A percentile compares a stretch with the other conserved stretches of the same genome.
phyloP scores from a whole-genome alignment of 2,797 vertebrate genomes.

The Onychomys torridus region DNA sequence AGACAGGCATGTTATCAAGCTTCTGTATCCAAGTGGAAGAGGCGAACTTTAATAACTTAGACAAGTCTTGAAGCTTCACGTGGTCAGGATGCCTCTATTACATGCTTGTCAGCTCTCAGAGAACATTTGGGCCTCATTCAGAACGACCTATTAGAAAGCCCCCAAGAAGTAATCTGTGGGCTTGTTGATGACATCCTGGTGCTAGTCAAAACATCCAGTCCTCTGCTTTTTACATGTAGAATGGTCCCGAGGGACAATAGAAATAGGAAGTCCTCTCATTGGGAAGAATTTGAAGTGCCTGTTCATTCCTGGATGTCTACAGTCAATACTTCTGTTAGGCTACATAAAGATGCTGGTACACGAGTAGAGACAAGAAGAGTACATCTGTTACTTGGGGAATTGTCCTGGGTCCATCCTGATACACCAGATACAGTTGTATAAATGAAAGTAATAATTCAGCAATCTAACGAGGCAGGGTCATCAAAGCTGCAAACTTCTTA shows the following conservation, averaged over 20 bases:
- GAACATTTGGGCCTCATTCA: background rate
- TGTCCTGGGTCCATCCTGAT: background rate
- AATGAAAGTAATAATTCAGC: background rate
- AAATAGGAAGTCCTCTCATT: background rate
- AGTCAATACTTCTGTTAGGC: background rate
- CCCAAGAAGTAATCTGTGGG: background rate
- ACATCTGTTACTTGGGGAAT: background rate
- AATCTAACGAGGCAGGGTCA: background rate
- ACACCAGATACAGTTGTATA: background rate
- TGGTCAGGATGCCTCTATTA: background rate
- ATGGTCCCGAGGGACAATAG: background rate
- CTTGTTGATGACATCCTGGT: background rate
- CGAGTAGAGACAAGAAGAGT: background rate
- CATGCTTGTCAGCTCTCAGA: background rate
- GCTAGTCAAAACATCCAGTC: background rate
- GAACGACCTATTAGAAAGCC: background rate
- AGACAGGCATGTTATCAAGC: background rate
- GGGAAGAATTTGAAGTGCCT: background rate
- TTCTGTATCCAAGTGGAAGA: background rate
- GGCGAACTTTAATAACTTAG: background rate
- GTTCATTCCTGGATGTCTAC: background rate
- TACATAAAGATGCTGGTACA: background rate
- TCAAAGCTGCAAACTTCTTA: slow-evolving; percentile 1
- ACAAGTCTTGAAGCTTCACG: background rate
- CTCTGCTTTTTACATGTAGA: background rate